Evolutionary conservation across 1,140 invertebrate genomes (phyloP).

Genomic region (Bilobella aurantiaca): DNA sequence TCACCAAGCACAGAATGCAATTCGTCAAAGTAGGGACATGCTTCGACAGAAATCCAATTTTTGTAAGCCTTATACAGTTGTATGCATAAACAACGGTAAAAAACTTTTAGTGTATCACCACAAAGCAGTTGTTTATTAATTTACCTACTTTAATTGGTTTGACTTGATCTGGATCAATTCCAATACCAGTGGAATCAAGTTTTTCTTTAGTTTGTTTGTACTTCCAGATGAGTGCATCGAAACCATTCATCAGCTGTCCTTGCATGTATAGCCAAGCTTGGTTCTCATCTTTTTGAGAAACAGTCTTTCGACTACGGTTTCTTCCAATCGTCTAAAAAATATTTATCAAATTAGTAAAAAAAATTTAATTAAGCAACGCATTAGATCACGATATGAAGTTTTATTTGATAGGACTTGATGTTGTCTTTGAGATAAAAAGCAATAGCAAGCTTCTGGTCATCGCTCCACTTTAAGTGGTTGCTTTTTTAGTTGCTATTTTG

Average conservation of each 20-base stretch:
- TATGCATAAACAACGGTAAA: too few species aligned
- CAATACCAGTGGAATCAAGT: slow-evolving; percentile 5
- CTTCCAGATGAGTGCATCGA: not conserved
- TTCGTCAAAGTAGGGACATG: too few species aligned
- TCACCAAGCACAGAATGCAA: too few species aligned
- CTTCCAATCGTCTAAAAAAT: not conserved
- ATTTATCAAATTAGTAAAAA: not conserved
- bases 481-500: too few species aligned
- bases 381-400: too few species aligned
- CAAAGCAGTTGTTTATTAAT: too few species aligned
- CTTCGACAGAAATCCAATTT: too few species aligned
- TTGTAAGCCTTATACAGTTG: too few species aligned
- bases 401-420: too few species aligned
- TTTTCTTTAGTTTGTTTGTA: slow-evolving; percentile 8
- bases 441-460: not conserved
- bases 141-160: not conserved
- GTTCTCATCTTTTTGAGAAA: not conserved
- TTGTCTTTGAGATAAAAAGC: not conserved
- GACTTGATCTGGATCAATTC: slow-evolving; percentile 5
- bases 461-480: not conserved
- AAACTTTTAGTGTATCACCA: too few species aligned
- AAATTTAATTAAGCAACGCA: not conserved
- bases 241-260: slow-evolving; percentile 5
- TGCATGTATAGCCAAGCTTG: not conserved
- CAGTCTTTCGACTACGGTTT: not conserved